Evolutionary conservation across 2,888 invertebrate genomes (phyloP).

Genomic region (Macaria liturata): DNA sequence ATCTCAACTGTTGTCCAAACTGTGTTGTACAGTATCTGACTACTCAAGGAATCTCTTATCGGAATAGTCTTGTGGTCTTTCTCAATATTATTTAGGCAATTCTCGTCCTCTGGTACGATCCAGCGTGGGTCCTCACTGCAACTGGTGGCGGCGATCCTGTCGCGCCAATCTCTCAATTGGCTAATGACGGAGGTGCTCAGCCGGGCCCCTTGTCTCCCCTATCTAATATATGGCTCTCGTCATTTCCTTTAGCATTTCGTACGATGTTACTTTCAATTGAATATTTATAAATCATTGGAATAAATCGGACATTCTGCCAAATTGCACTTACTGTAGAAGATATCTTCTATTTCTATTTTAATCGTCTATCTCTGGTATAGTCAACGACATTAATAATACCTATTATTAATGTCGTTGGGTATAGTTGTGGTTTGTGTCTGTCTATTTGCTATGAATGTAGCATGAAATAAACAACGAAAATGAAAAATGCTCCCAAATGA

Average conservation of each 20-base stretch:
- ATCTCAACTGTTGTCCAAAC: constrained; percentile 36
- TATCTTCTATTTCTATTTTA: too few species aligned
- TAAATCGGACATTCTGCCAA: neutral
- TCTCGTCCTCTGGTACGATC: constrained; percentile 23
- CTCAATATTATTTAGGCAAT: neutral
- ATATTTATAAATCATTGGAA: constrained; percentile 29
- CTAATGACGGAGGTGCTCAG: constrained; percentile 70
- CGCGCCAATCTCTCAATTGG: constrained; percentile 75
- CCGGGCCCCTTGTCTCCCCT: constrained; percentile 73
- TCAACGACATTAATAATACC: too few species aligned
- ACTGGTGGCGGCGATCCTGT: constrained; percentile 57
- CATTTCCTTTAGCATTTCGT: constrained; percentile 67
- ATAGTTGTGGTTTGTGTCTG: too few species aligned
- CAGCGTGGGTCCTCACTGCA: constrained; percentile 50
- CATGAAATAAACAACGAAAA: too few species aligned
- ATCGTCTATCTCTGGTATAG: too few species aligned
- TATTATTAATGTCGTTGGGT: too few species aligned
- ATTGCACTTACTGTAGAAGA: too few species aligned
- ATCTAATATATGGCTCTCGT: constrained; percentile 56
- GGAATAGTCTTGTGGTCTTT: neutral
- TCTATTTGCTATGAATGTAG: too few species aligned
- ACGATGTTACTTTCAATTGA: constrained; percentile 46
- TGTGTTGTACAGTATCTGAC: neutral
- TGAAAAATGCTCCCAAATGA: too few species aligned
- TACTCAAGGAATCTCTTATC: too few species aligned